Evolutionary conservation across 2,797 vertebrate species (phyloP).

Genomic region (Clarias fuscus): DNA sequence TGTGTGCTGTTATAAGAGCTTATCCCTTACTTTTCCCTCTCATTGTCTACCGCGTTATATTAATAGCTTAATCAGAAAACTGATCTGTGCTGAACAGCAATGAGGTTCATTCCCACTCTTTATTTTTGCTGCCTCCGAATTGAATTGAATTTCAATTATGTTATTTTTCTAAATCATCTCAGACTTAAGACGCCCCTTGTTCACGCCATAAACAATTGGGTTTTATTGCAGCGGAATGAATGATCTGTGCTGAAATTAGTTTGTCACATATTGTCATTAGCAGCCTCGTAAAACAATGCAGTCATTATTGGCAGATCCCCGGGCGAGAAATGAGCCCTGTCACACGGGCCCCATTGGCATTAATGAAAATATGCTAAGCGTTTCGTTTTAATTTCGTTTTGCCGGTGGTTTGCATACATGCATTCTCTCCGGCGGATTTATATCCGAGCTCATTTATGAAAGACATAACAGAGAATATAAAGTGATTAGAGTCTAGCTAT

Average conservation of each 20-base stretch:
- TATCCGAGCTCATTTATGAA: conserved; percentile 88
- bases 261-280: conserved; percentile 84
- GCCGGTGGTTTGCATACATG: conserved; percentile 79
- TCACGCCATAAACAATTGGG: conserved; percentile 68
- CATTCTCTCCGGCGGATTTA: conserved; percentile 71
- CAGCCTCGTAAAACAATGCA: conserved; percentile 90
- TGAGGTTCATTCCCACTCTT: conserved; percentile 30
- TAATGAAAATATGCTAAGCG: conserved; percentile 94
- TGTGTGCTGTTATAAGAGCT: not conserved
- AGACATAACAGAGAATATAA: conserved; percentile 74
- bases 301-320: conserved; percentile 82
- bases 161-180: conserved; percentile 64
- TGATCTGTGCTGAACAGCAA: not conserved
- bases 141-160: conserved; percentile 62
- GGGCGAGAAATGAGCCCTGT: conserved; percentile 83
- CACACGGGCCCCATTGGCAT: conserved; percentile 89
- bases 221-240: conserved; percentile 74
- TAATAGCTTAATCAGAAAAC: not conserved
- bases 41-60: not conserved
- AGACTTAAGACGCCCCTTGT: conserved; percentile 51
- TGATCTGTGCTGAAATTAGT: conserved; percentile 80
- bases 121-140: conserved; percentile 55
- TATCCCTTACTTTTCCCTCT: not conserved
- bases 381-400: conserved; percentile 83
- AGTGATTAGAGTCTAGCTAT: conserved; percentile 83